Conservation (phyloP, 2,797 vertebrate genomes). For the Tokudaia muenninki region DNA sequence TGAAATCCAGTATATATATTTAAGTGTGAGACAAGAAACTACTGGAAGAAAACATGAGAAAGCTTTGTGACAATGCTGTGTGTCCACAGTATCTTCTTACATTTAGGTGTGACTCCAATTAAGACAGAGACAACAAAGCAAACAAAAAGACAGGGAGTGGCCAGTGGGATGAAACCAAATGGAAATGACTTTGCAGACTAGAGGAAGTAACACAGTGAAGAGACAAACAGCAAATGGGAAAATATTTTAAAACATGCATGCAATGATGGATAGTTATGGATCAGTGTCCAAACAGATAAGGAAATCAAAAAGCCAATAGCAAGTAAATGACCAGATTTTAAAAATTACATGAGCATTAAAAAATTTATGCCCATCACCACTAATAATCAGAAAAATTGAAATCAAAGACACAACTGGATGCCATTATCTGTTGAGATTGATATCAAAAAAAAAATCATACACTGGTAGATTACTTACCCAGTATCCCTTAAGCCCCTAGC, state of each 20-base stretch:
- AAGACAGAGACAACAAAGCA: background rate
- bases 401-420: background rate
- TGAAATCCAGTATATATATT: background rate
- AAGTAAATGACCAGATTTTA: background rate
- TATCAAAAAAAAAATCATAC: background rate
- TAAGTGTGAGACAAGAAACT: background rate
- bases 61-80: background rate
- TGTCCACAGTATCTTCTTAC: background rate
- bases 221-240: background rate
- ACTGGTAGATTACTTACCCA: background rate
- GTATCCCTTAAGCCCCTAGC: background rate
- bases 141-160: too few species aligned
- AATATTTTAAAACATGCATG: background rate
- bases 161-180: background rate
- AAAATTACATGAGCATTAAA: background rate
- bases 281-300: background rate
- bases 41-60: background rate
- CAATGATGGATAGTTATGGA: background rate
- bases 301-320: background rate
- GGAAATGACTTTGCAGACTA: too few species aligned
- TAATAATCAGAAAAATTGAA: background rate
- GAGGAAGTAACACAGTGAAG: background rate
- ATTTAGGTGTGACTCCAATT: background rate
- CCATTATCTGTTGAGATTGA: too few species aligned
- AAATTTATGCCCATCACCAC: background rate